A percentile compares a stretch with the other conserved stretches of the same genome.
Evolutionary conservation across 2,113 vertebrate genomes (phyloP).

Genomic region (Barnardius zonarius): DNA sequence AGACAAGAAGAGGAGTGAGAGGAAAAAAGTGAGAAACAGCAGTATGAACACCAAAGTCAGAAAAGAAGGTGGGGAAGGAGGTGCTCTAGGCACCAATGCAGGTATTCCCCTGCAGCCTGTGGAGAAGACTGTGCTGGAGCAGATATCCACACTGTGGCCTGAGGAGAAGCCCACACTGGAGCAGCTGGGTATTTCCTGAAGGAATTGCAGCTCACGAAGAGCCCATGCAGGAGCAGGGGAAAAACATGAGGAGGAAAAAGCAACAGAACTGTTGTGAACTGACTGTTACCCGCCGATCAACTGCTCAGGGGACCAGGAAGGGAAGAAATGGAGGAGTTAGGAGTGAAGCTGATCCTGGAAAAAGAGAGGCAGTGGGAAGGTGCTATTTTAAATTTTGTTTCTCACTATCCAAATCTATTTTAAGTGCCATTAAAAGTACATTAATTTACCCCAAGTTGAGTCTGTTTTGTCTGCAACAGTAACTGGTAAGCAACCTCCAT

Average conservation of each 20-base stretch:
- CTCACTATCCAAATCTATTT: neutral
- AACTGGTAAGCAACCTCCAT: neutral
- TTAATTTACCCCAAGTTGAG: neutral
- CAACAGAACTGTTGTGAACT: neutral
- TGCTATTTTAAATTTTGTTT: neutral
- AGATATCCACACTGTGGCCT: neutral
- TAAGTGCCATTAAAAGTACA: neutral
- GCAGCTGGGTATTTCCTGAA: neutral
- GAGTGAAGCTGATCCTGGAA: neutral
- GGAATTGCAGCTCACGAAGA: neutral
- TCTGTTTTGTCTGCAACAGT: neutral
- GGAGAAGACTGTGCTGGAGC: neutral
- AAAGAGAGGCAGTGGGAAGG: neutral
- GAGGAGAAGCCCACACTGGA: neutral
- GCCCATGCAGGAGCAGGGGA: neutral
- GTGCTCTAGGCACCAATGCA: neutral
- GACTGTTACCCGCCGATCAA: neutral
- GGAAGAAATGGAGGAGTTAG: neutral
- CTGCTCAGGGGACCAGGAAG: rapidly evolving
- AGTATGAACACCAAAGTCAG: neutral
- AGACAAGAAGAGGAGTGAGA: neutral
- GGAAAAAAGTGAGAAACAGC: neutral
- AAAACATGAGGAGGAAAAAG: neutral
- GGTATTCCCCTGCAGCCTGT: neutral
- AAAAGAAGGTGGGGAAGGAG: neutral